Percentiles rank a stretch among this genome's conserved stretches.
These are phyloP conservation scores for Calypte anna DNA, from an alignment of 2,113 vertebrate genomes.

Conservation along the genomic window DNA sequence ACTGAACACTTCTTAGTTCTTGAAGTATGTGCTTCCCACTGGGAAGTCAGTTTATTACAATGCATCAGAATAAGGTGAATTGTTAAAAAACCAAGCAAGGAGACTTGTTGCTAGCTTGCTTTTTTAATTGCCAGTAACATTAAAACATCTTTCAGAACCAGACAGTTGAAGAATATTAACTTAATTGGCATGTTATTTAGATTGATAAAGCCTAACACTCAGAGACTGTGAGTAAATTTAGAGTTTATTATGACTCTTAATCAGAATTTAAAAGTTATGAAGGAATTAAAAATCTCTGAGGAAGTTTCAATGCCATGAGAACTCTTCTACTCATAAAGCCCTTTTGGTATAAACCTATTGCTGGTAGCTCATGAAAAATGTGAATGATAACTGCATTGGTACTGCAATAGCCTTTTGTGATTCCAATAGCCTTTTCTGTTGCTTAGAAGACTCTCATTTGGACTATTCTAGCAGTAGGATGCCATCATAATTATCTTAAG, in stretches of 20 bases:
- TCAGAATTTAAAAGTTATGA: slow-evolving; percentile 39
- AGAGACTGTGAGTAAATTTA: slow-evolving; percentile 31
- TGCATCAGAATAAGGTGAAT: background rate
- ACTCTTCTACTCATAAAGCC: background rate
- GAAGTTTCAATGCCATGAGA: background rate
- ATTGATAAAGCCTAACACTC: slow-evolving; percentile 38
- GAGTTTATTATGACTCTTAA: slow-evolving; percentile 55
- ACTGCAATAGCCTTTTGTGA: background rate
- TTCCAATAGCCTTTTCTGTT: background rate
- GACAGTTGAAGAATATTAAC: background rate
- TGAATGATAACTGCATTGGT: background rate
- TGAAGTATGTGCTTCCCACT: background rate
- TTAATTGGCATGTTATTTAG: slow-evolving; percentile 51
- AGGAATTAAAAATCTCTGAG: slow-evolving; percentile 21
- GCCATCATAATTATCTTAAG: background rate
- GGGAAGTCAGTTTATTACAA: background rate
- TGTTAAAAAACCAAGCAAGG: background rate
- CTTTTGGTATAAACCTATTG: background rate
- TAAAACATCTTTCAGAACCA: slow-evolving; percentile 21
- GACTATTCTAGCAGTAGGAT: background rate
- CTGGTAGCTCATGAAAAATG: background rate
- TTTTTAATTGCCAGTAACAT: background rate
- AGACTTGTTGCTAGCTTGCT: background rate
- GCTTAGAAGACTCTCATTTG: background rate
- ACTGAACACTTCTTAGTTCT: background rate